phyloP scores from a whole-genome alignment of 2,797 vertebrate genomes.

The Alauda arvensis region DNA sequence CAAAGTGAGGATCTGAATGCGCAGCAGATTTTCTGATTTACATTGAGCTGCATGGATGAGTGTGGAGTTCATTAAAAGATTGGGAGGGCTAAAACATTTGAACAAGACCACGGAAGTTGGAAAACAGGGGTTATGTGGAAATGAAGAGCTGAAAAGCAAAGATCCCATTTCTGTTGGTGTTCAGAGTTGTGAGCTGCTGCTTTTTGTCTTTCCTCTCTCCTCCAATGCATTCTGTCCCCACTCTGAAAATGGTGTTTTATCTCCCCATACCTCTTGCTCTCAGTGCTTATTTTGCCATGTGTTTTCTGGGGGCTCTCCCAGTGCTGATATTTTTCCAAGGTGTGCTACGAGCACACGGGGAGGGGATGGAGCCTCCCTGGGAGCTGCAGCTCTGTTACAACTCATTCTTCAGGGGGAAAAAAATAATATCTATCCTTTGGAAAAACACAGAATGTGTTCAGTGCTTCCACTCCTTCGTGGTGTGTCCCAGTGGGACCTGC shows the following conservation, averaged over 20 bases:
- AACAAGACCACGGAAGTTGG: background rate
- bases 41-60: background rate
- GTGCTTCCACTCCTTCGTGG: background rate
- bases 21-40: background rate
- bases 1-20: background rate
- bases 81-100: background rate
- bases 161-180: background rate
- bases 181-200: background rate
- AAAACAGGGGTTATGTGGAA: background rate
- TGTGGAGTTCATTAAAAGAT: background rate
- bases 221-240: background rate
- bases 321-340: background rate
- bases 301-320: background rate
- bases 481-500: background rate
- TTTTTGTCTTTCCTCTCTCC: background rate
- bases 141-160: background rate
- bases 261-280: background rate
- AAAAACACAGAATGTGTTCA: background rate
- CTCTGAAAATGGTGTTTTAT: background rate
- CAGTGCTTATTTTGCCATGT: background rate
- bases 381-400: background rate
- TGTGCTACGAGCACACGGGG: rapidly evolving
- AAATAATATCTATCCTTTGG: background rate
- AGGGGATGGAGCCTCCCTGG: background rate
- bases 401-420: background rate